Evolutionary conservation across 2,888 invertebrate genomes (phyloP).

Genomic region (Hemithea aestivaria): DNA sequence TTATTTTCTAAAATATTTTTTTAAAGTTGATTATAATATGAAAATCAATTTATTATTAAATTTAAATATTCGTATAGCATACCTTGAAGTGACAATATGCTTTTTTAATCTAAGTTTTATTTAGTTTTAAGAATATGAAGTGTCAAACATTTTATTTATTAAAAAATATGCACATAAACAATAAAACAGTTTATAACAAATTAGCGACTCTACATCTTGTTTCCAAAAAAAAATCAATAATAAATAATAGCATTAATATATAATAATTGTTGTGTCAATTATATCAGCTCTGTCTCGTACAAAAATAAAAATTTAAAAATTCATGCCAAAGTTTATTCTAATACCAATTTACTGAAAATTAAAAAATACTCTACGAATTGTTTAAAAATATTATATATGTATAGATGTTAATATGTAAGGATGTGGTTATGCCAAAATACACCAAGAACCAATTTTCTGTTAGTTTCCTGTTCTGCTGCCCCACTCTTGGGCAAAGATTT

Average conservation of each 20-base stretch:
- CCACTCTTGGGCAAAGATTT: too few relatives aligned
- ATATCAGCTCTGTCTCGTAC: too few relatives aligned
- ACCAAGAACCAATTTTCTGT: too few relatives aligned
- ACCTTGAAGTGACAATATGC: constrained; percentile 19
- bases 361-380: constrained; percentile 6
- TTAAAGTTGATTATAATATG: too few relatives aligned
- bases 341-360: neutral
- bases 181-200: neutral
- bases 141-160: constrained; percentile 21
- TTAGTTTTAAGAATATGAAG: constrained; percentile 32
- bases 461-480: too few relatives aligned
- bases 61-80: too few relatives aligned
- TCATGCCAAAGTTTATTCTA: constrained; percentile 2
- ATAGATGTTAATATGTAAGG: constrained; percentile 13
- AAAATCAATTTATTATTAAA: too few relatives aligned
- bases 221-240: too few relatives aligned
- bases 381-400: constrained; percentile 3
- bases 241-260: too few relatives aligned
- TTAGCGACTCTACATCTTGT: too few relatives aligned
- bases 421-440: neutral
- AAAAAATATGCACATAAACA: constrained; percentile 4
- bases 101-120: constrained; percentile 28
- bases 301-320: neutral
- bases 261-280: too few relatives aligned
- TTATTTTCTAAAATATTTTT: too few relatives aligned